Conservation (phyloP, 2,797 vertebrate species). For the Onychomys leucogaster region DNA sequence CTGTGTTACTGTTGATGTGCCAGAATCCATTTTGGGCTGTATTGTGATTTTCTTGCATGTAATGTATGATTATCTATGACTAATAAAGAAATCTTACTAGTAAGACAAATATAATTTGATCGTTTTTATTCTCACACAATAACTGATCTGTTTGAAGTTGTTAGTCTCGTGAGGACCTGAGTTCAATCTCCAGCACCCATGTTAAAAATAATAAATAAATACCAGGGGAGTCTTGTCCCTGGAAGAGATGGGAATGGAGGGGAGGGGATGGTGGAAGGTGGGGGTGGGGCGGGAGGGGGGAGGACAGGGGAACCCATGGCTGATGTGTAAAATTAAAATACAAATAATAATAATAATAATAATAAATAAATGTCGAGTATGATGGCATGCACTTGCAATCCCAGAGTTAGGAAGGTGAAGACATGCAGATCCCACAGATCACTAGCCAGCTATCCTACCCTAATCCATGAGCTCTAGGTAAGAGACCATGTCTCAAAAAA, state of each 20-base stretch:
- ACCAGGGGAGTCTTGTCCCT: no score
- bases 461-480: not conserved
- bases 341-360: no score
- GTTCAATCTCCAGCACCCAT: not conserved
- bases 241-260: no score
- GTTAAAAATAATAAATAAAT: not conserved
- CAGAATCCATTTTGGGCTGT: slow-evolving; percentile 38
- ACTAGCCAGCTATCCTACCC: not conserved
- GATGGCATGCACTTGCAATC: not conserved
- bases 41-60: slow-evolving; percentile 77
- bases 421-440: not conserved
- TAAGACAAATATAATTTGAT: slow-evolving; percentile 36
- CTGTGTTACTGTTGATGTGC: slow-evolving; percentile 45
- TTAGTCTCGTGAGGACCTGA: not conserved
- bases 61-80: slow-evolving; percentile 12
- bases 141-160: not conserved
- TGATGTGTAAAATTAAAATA: no score
- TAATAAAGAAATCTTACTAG: slow-evolving; percentile 75
- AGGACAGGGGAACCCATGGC: no score
- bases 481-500: not conserved
- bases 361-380: not conserved
- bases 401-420: not conserved
- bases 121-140: not conserved
- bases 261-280: no score
- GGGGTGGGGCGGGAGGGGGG: no score